Evolutionary conservation across 2,113 vertebrate genomes (phyloP).

Genomic region (Monopterus albus): DNA sequence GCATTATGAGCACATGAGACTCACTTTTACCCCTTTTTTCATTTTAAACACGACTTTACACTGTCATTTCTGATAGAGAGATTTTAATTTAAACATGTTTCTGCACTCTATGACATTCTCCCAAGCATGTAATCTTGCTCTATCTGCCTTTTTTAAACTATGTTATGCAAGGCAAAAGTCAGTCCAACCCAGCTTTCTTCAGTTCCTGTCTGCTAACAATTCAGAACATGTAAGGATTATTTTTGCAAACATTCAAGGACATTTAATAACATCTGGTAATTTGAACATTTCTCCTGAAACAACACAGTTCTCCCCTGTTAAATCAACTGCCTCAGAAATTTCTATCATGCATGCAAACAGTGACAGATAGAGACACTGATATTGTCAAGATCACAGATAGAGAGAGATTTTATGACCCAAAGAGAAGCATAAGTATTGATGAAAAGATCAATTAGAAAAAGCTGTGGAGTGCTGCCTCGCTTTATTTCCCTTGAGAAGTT

Average conservation of each 20-base stretch:
- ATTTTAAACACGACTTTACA: no score
- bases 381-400: no score
- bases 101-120: no score
- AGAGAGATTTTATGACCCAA: constrained; percentile 50
- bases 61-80: no score
- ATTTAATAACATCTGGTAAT: constrained; percentile 30
- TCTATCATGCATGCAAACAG: neutral
- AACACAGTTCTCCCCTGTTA: constrained; percentile 6
- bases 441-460: constrained; percentile 53
- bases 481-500: constrained; percentile 72
- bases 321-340: constrained; percentile 1
- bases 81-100: no score
- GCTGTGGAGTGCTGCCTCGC: constrained; percentile 28
- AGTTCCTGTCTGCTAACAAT: constrained; percentile 9
- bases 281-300: constrained; percentile 13
- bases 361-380: neutral
- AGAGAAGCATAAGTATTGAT: constrained; percentile 62
- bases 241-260: neutral
- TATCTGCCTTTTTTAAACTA: neutral
- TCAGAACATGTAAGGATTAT: constrained; percentile 14
- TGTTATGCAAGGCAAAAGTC: constrained; percentile 22
- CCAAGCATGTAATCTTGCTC: no score
- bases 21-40: no score
- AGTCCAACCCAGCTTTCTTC: constrained; percentile 12
- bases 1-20: no score